Evolutionary conservation across 2,888 invertebrate species (phyloP).

Genomic region (Anagyrus pseudococci): DNA sequence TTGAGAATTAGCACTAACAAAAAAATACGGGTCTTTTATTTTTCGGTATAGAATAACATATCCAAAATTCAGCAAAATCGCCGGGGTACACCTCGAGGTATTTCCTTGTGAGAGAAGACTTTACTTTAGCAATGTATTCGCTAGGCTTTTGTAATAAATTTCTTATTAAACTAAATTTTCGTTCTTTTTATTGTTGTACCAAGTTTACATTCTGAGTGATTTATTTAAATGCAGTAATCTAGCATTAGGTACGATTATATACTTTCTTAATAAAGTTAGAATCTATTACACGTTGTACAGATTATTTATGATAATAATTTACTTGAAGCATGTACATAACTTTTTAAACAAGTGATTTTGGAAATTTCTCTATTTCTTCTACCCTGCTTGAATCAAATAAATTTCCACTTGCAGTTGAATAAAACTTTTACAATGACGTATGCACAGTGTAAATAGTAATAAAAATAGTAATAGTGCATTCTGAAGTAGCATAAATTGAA

Average conservation of each 20-base stretch:
- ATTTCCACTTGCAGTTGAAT: constrained; percentile 60
- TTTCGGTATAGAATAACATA: no score
- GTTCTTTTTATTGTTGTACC: constrained; percentile 66
- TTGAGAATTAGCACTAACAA: no score
- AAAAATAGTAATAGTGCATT: constrained; percentile 25
- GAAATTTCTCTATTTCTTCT: constrained; percentile 64
- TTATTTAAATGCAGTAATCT: constrained; percentile 69
- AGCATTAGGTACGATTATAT: constrained; percentile 70
- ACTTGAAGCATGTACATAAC: constrained; percentile 41
- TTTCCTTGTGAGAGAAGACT: no score
- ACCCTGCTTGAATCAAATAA: constrained; percentile 65
- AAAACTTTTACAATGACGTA: constrained; percentile 69
- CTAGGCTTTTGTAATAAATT: no score
- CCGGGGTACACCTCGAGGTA: no score
- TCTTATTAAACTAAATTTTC: no score
- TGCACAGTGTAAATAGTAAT: constrained; percentile 66
- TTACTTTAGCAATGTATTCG: no score
- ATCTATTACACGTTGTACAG: constrained; percentile 66
- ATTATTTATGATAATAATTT: constrained; percentile 55
- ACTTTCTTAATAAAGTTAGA: constrained; percentile 66
- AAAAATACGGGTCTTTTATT: no score
- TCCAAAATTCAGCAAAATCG: no score
- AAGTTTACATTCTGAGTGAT: constrained; percentile 66
- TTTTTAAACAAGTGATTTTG: constrained; percentile 31
- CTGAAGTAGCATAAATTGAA: constrained; percentile 9